These are phyloP conservation scores for Listronotus oregonensis DNA, from an alignment of 1,140 invertebrate species.

Conservation along the genomic window DNA sequence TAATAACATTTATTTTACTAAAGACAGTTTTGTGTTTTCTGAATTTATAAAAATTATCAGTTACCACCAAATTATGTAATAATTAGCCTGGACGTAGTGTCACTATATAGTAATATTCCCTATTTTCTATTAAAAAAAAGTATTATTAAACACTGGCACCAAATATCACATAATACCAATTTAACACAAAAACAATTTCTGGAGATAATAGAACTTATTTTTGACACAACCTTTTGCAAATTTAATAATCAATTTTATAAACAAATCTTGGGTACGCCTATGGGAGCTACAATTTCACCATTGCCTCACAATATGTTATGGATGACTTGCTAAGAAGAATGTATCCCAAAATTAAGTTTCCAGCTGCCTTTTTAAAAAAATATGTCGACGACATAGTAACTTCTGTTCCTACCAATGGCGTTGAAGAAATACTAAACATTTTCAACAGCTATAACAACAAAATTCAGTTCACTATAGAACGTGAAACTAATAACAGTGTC, in stretches of 20 bases:
- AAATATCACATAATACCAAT: too few relatives aligned
- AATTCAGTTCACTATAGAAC: conserved; percentile 21
- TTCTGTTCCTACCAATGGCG: conserved; percentile 11
- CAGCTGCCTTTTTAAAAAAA: conserved; percentile 26
- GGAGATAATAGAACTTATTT: too few relatives aligned
- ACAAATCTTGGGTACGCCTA: conserved; percentile 25
- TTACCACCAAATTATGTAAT: too few relatives aligned
- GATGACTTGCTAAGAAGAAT: conserved; percentile 12
- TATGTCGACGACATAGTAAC: conserved; percentile 29
- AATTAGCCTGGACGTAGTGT: too few relatives aligned
- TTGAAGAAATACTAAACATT: conserved; percentile 9
- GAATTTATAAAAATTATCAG: too few relatives aligned
- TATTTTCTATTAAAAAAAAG: too few relatives aligned
- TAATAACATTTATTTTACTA: too few relatives aligned
- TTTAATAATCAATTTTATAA: conserved; percentile 11
- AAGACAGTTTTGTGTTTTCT: too few relatives aligned
- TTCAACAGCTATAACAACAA: conserved; percentile 21
- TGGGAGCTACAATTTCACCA: conserved; percentile 20
- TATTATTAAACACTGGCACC: too few relatives aligned
- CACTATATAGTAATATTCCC: too few relatives aligned
- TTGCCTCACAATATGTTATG: conserved; percentile 27
- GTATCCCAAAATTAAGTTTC: conserved; percentile 6
- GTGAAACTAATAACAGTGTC: conserved; percentile 3
- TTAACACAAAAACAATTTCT: too few relatives aligned
- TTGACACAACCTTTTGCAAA: conserved; percentile 19